Evolutionary conservation across 2,888 invertebrate genomes (phyloP), one percentile per base, ranked within the genome.

Genomic region (Neoascia interrupta): DNA sequence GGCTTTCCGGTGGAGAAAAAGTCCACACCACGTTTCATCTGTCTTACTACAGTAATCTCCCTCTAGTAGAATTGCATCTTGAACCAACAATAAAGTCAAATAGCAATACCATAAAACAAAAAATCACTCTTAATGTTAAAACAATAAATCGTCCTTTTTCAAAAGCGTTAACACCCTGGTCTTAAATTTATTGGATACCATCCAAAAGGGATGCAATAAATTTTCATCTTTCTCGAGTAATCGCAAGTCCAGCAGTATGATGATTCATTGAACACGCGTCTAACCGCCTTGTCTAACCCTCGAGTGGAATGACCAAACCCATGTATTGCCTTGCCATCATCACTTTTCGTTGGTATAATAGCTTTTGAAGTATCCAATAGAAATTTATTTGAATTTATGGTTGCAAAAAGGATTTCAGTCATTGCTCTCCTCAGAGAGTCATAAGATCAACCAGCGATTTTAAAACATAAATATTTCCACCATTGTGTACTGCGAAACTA

Each of bases 141-240:
- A 66, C 66, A 66, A 72, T 76, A 76, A 70, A 76, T 79, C 43
- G 66, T 19, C 10, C 36, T 53, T 61, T 60, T 61, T 54, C 51
- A 47, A 45, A 70, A 70, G 6, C 21, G 16, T 73, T 47, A 79
- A 61, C 72, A 73, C 79, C 61, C 66, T 21, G 60, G 36, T 56
- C n/a, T 16, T 21, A 49, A 79, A 68, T 68, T 79, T 68, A 73
- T 79, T 79, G 79, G 79, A 68, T 51, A 56, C 37, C 79, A 73
- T 61, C 73, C 79, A 79, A 73, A 34, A 61, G 41, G 54, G 66
- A 68, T 56, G 66, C 79, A 60, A 79, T 79, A 79, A 79, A 79
- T 79, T 79, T 43, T 61, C 61, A 73, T 79, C 61, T 56, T 73
- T 68, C 61, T 49, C 66, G 56, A 73, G 49, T 73, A 73, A 79